These are phyloP conservation scores for Agrilus mali DNA, from an alignment of 2,888 invertebrate species.

Conservation along the genomic window DNA sequence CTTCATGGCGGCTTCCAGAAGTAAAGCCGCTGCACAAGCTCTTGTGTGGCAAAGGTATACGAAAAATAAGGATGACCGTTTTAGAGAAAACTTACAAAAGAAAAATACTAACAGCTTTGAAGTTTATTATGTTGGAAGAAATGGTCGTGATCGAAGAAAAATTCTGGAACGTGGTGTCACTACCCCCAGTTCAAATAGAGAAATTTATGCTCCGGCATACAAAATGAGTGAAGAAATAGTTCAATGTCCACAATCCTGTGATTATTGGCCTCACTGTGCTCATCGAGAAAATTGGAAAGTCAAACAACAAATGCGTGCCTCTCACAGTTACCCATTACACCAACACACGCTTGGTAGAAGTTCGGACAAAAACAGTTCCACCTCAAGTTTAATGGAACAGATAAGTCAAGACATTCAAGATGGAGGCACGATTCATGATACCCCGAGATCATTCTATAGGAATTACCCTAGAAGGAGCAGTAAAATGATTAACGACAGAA, in stretches of 20 bases:
- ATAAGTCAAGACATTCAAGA: conserved; percentile 3
- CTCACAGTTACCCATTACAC: conserved; percentile 42
- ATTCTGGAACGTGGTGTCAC: conserved; percentile 37
- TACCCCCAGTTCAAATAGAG: conserved; percentile 30
- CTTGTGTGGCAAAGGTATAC: conserved; percentile 33
- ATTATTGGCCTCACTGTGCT: conserved; percentile 50
- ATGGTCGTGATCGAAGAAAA: conserved; percentile 29
- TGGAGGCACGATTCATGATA: background rate
- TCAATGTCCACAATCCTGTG: conserved; percentile 42
- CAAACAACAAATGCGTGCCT: conserved; percentile 33
- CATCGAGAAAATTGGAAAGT: conserved; percentile 32
- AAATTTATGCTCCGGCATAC: conserved; percentile 17
- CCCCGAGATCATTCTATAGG: conserved; percentile 4
- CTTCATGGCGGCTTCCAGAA: conserved; percentile 41
- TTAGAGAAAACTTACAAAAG: conserved; percentile 20
- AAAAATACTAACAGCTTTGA: conserved; percentile 24
- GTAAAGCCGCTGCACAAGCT: conserved; percentile 39
- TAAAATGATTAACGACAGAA: conserved; percentile 6
- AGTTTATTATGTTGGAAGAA: conserved; percentile 28
- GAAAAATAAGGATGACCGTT: conserved; percentile 22
- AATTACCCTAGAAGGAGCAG: conserved; percentile 2
- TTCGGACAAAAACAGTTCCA: conserved; percentile 8
- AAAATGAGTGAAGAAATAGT: conserved; percentile 24
- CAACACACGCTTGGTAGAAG: conserved; percentile 31
- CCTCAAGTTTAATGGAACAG: conserved; percentile 10